These are phyloP conservation scores for Prionchulus punctatus DNA, from an alignment of 2,888 invertebrate genomes.

Conservation along the genomic window DNA sequence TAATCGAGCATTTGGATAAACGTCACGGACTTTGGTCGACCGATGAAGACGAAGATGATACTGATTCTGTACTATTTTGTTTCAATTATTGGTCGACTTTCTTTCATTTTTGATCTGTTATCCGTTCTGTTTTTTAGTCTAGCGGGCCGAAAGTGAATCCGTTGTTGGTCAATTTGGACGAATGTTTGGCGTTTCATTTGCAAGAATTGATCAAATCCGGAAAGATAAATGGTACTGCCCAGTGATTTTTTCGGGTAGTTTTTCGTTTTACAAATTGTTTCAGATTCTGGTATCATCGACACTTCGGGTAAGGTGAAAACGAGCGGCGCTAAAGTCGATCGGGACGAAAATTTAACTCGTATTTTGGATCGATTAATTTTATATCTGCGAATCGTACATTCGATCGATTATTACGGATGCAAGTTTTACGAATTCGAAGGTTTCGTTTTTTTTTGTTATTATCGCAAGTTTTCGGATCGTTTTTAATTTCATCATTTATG, in stretches of 20 bases:
- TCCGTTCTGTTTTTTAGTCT: too few species aligned
- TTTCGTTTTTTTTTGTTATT: neutral
- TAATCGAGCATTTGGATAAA: conserved; percentile 13
- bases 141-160: conserved; percentile 12
- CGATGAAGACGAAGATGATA: too few species aligned
- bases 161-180: conserved; percentile 13
- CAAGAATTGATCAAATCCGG: conserved; percentile 8
- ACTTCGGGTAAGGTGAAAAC: neutral
- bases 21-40: conserved; percentile 8
- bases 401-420: conserved; percentile 82
- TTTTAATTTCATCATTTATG: neutral
- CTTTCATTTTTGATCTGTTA: too few species aligned
- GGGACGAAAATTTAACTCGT: conserved; percentile 11
- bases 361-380: conserved; percentile 59
- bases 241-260: neutral
- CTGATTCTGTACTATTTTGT: too few species aligned
- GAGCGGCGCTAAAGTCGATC: conserved; percentile 5
- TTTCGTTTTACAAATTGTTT: neutral
- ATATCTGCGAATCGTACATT: conserved; percentile 83
- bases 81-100: too few species aligned
- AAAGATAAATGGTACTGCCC: neutral
- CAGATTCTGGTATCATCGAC: neutral
- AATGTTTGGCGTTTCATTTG: conserved; percentile 13
- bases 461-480: too few species aligned
- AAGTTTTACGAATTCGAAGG: conserved; percentile 4